Conservation (phyloP, 2,113 vertebrate genomes). For the Picathartes gymnocephalus region DNA sequence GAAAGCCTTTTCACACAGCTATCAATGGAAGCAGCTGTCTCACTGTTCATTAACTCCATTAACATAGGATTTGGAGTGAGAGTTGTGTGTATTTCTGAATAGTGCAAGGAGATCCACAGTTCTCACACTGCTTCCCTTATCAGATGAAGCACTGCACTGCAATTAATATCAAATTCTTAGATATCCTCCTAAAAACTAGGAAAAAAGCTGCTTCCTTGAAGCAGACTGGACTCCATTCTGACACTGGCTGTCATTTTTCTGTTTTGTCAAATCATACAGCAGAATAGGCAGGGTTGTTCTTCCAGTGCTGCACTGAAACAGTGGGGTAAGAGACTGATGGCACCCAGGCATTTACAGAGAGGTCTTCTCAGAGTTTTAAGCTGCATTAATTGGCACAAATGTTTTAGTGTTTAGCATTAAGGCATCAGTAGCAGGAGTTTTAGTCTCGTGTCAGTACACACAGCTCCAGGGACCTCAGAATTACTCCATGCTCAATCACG, state of each 20-base stretch:
- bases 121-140: neutral
- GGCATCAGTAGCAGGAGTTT: neutral
- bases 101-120: constrained; percentile 26
- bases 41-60: neutral
- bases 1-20: neutral
- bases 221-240: neutral
- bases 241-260: neutral
- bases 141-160: neutral
- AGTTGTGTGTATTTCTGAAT: neutral
- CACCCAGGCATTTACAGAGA: neutral
- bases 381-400: neutral
- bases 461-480: neutral
- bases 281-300: neutral
- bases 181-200: neutral
- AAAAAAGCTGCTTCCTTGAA: neutral
- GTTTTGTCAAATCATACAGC: neutral
- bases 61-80: neutral
- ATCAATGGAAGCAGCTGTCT: neutral
- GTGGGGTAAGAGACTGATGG: neutral
- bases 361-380: neutral
- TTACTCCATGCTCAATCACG: neutral
- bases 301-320: neutral
- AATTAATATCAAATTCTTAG: neutral
- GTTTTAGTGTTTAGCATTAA: neutral
- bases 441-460: neutral